phyloP scores from a whole-genome alignment of 2,888 invertebrate species.

The Argynnis bischoffii region DNA sequence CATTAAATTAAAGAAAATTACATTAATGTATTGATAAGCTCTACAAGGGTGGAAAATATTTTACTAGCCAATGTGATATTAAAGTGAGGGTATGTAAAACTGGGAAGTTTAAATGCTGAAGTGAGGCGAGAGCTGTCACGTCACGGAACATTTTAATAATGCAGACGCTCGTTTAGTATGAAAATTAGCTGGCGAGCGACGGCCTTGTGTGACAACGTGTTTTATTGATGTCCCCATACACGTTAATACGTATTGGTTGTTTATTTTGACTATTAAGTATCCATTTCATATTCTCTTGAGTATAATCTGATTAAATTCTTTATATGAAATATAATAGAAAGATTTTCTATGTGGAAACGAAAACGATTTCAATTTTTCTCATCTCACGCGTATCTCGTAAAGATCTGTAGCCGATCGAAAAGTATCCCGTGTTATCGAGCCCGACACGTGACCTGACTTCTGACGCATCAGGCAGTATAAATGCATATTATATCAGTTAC shows the following conservation, averaged over 20 bases:
- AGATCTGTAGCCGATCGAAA: constrained; percentile 68
- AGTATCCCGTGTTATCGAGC: constrained; percentile 59
- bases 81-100: constrained; percentile 34
- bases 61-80: constrained; percentile 42
- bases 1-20: constrained; percentile 33
- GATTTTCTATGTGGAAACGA: constrained; percentile 41
- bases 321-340: constrained; percentile 11
- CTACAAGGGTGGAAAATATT: constrained; percentile 31
- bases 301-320: background rate
- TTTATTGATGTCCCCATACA: constrained; percentile 63
- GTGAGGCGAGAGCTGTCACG: constrained; percentile 69
- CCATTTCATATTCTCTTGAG: too few relatives aligned
- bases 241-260: constrained; percentile 21
- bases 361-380: constrained; percentile 56
- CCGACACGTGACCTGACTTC: constrained; percentile 62
- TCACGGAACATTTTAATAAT: constrained; percentile 77
- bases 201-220: constrained; percentile 55
- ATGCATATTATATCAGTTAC: constrained; percentile 26
- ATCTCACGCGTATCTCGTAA: constrained; percentile 47
- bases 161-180: constrained; percentile 79
- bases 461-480: constrained; percentile 35
- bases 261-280: background rate
- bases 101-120: constrained; percentile 65
- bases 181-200: constrained; percentile 73
- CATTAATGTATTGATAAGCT: constrained; percentile 38